Conservation (phyloP, 2,113 vertebrate genomes). For the Oreochromis tanganicae region DNA sequence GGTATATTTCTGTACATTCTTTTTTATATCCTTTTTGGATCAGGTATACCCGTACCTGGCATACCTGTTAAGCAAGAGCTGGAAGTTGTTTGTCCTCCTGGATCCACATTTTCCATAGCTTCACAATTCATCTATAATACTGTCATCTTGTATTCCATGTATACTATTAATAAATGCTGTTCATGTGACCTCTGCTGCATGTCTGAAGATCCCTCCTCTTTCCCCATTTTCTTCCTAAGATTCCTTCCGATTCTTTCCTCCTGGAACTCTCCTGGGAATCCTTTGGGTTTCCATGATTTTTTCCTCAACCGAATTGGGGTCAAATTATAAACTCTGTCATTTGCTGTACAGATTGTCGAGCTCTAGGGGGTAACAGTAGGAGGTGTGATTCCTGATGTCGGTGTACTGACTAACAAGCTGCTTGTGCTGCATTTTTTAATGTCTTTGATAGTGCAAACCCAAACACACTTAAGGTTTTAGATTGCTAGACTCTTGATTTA, state of each 20-base stretch:
- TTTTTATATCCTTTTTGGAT: not conserved
- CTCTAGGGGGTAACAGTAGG: not conserved
- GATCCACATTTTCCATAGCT: not conserved
- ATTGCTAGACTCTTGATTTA: not conserved
- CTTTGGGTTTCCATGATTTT: not conserved
- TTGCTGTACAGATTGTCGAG: not conserved
- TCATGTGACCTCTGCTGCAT: not conserved
- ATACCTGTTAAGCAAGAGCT: not conserved
- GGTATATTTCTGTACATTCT: not conserved
- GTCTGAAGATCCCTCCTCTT: not conserved
- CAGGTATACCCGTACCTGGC: not conserved
- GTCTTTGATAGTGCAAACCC: not conserved
- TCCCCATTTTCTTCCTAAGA: not conserved
- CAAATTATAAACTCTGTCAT: not conserved
- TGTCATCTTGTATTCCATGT: not conserved
- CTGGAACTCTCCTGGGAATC: not conserved
- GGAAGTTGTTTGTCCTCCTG: not conserved
- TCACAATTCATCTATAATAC: not conserved
- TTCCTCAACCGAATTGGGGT: not conserved
- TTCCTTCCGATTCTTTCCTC: not conserved
- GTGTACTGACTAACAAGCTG: not conserved
- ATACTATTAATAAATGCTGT: not conserved
- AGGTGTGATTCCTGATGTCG: not conserved
- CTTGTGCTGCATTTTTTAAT: not conserved
- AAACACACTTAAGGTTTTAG: not conserved